Percentiles rank a stretch among this genome's conserved stretches.
phyloP scores from a whole-genome alignment of 2,113 vertebrate species.

The Natator depressus region DNA sequence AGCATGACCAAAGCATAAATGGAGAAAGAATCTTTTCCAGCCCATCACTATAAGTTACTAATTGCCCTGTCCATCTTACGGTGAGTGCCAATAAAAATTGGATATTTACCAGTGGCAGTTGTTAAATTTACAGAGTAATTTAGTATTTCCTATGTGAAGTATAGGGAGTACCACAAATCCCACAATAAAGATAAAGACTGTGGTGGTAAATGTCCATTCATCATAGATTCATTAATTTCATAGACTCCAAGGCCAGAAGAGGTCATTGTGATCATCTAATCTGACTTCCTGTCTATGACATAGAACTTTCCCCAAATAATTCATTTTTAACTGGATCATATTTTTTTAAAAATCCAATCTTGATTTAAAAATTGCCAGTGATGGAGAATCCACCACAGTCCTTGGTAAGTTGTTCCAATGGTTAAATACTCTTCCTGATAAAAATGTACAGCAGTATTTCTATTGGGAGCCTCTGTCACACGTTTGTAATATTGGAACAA shows the following conservation, averaged over 20 bases:
- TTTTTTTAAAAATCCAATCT: background rate
- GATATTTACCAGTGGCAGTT: slow-evolving; percentile 22
- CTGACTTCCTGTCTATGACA: background rate
- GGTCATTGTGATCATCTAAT: background rate
- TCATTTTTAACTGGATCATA: background rate
- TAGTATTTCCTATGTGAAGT: slow-evolving; percentile 28
- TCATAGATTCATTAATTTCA: background rate
- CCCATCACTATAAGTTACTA: slow-evolving; percentile 5
- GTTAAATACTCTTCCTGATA: background rate
- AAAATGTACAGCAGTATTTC: background rate
- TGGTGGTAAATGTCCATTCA: background rate
- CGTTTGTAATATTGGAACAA: background rate
- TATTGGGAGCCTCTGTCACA: background rate
- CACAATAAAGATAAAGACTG: slow-evolving; percentile 28
- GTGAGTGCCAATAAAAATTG: slow-evolving; percentile 10
- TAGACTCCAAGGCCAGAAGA: background rate
- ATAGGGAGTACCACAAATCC: slow-evolving; percentile 20
- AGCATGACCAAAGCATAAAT: background rate
- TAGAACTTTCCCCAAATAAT: background rate
- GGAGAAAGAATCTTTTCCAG: background rate
- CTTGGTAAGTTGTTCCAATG: background rate
- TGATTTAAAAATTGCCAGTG: background rate
- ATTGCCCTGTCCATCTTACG: background rate
- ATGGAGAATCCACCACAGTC: background rate
- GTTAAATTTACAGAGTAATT: slow-evolving; percentile 45